These are phyloP conservation scores for Spea bombifrons DNA, from an alignment of 2,113 vertebrate genomes.

Conservation along the genomic window DNA sequence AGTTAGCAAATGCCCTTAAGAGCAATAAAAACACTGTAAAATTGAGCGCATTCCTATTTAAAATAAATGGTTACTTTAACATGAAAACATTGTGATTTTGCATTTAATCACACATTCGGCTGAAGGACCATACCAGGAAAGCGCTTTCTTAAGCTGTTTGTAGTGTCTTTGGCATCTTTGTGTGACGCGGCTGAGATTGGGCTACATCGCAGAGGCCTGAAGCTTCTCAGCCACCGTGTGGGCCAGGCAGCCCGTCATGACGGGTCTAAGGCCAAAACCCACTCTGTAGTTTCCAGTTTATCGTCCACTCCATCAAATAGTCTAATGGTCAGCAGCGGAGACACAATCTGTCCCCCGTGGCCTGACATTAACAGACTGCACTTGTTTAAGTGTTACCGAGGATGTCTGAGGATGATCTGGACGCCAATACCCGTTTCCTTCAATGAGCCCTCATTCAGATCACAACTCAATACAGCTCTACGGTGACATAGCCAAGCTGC, in stretches of 20 bases:
- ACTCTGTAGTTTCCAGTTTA: slow-evolving; percentile 43
- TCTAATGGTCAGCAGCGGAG: slow-evolving; percentile 71
- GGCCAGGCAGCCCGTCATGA: slow-evolving; percentile 14
- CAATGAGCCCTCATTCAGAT: slow-evolving; percentile 67
- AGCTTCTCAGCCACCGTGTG: not conserved
- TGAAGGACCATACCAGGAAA: not conserved
- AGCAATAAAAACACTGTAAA: slow-evolving; percentile 17
- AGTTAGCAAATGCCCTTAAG: slow-evolving; percentile 11
- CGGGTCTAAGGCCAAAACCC: slow-evolving; percentile 43
- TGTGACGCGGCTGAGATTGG: slow-evolving; percentile 3
- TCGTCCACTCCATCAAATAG: slow-evolving; percentile 72
- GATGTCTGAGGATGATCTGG: slow-evolving; percentile 69
- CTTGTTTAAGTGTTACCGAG: slow-evolving; percentile 71
- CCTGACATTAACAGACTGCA: slow-evolving; percentile 70
- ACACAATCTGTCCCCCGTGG: slow-evolving; percentile 65
- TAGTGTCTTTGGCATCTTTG: slow-evolving; percentile 2
- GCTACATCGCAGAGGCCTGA: slow-evolving; percentile 8
- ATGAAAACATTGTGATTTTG: not conserved
- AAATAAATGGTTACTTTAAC: not conserved
- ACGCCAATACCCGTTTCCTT: slow-evolving; percentile 73
- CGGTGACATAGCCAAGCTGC: slow-evolving; percentile 61
- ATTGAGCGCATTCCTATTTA: not conserved
- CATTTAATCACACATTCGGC: not conserved
- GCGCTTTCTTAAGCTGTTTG: not conserved
- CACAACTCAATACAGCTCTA: slow-evolving; percentile 67